These are phyloP conservation scores for Apis cerana DNA, from an alignment of 1,140 invertebrate species.

Conservation along the genomic window DNA sequence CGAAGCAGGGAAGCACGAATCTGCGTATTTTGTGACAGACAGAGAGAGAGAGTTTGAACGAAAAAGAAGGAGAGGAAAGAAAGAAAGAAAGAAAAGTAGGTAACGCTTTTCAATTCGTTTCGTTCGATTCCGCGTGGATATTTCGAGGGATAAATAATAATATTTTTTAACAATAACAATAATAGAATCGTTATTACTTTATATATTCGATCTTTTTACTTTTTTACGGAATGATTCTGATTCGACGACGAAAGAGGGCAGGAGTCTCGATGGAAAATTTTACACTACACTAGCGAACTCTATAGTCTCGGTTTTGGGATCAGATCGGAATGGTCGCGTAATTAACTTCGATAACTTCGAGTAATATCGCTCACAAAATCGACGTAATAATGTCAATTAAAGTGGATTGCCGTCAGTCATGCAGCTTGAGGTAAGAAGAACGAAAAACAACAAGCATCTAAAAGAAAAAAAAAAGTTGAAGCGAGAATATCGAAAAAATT, in stretches of 20 bases:
- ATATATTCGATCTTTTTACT: too few relatives aligned
- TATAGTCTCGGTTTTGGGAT: neutral
- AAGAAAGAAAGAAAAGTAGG: slow-evolving; percentile 1
- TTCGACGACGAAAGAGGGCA: too few relatives aligned
- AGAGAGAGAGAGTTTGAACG: neutral
- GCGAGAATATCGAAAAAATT: slow-evolving; percentile 6
- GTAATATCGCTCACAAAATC: slow-evolving; percentile 48
- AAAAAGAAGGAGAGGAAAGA: neutral
- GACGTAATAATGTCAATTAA: slow-evolving; percentile 67
- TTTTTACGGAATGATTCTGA: too few relatives aligned
- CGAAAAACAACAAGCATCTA: neutral
- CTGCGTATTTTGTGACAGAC: slow-evolving; percentile 3
- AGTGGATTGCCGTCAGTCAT: slow-evolving; percentile 61
- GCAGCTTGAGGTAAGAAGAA: slow-evolving; percentile 51
- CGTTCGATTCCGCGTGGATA: too few relatives aligned
- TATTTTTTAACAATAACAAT: too few relatives aligned
- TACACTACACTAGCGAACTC: neutral
- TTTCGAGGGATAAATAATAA: too few relatives aligned
- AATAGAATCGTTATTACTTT: too few relatives aligned
- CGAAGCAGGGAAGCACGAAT: slow-evolving; percentile 11
- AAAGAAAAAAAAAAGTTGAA: too few relatives aligned
- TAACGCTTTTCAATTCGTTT: neutral
- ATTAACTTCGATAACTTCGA: slow-evolving; percentile 8
- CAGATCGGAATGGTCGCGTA: neutral
- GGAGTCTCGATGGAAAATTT: neutral